Percentiles rank a stretch among this genome's conserved stretches.
Conservation (phyloP, 2,797 vertebrate species). For the Myiotriccus ornatus region DNA sequence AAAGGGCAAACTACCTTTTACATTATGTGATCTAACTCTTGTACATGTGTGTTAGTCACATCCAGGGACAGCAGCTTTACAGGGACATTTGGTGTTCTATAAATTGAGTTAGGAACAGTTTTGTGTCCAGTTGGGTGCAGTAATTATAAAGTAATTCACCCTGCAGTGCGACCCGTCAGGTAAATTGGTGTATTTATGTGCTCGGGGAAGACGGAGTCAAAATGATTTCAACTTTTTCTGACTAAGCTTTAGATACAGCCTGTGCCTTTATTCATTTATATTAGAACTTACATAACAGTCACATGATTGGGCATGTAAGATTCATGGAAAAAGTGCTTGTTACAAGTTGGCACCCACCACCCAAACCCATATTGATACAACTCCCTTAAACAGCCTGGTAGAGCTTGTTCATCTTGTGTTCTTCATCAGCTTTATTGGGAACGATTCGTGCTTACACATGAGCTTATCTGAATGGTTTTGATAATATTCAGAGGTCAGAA, state of each 20-base stretch:
- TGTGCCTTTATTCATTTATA: background rate
- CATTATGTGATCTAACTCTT: background rate
- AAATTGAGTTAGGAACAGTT: background rate
- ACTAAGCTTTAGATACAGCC: background rate
- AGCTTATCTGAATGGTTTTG: background rate
- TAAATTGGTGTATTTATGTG: background rate
- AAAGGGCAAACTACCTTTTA: background rate
- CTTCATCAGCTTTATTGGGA: background rate
- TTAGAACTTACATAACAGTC: background rate
- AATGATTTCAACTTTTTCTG: background rate
- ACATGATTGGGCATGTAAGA: background rate
- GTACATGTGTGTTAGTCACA: background rate
- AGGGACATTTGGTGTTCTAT: background rate
- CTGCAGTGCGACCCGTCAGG: background rate
- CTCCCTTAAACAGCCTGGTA: background rate
- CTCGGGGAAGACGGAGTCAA: background rate
- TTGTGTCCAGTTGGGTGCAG: background rate
- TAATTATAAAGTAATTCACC: background rate
- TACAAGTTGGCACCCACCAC: background rate
- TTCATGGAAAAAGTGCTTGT: background rate
- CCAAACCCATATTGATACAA: background rate
- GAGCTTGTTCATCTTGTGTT: background rate
- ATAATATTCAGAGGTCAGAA: background rate
- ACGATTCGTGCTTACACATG: background rate
- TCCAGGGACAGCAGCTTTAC: background rate